Percentiles rank a stretch among this genome's conserved stretches.
Evolutionary conservation across 2,888 invertebrate genomes (phyloP).

Genomic region (Argyresthia goedartella): DNA sequence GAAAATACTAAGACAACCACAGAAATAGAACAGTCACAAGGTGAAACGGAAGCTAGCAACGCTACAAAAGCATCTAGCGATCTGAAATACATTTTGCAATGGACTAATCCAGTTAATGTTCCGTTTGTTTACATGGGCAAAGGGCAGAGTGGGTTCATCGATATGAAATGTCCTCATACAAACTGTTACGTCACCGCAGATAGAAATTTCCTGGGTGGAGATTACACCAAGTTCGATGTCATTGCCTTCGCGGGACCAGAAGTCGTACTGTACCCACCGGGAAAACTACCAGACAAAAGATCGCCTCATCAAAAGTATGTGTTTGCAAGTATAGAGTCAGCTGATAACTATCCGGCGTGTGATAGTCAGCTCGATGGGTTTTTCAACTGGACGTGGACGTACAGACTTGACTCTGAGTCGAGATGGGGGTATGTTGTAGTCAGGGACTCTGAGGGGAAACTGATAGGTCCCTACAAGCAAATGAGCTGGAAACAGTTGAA

Average conservation of each 20-base stretch:
- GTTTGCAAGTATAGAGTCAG: conserved; percentile 28
- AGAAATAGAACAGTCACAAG: no score
- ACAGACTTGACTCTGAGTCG: conserved; percentile 9
- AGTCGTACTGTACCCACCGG: conserved; percentile 10
- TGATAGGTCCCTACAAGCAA: conserved; percentile 4
- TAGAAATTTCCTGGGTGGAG: conserved; percentile 16
- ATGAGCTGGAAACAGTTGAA: conserved; percentile 6
- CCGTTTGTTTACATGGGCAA: conserved; percentile 32
- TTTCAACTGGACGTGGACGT: conserved; percentile 18
- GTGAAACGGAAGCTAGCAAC: no score
- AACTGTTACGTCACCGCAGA: conserved; percentile 39
- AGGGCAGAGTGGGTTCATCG: conserved; percentile 26
- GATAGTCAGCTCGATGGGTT: conserved; percentile 11
- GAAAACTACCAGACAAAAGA: conserved; percentile 15
- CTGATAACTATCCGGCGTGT: conserved; percentile 27
- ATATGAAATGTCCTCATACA: conserved; percentile 26
- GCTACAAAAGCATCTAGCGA: neutral
- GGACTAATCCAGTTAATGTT: conserved; percentile 26
- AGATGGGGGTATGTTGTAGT: conserved; percentile 29
- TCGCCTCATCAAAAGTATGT: conserved; percentile 25
- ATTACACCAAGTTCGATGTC: conserved; percentile 30
- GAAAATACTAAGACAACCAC: no score
- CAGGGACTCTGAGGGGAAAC: conserved; percentile 14
- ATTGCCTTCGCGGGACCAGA: conserved; percentile 35
- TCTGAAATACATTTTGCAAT: conserved; percentile 35